Conservation (phyloP, 1,140 invertebrate species). For the Solen grandis region DNA sequence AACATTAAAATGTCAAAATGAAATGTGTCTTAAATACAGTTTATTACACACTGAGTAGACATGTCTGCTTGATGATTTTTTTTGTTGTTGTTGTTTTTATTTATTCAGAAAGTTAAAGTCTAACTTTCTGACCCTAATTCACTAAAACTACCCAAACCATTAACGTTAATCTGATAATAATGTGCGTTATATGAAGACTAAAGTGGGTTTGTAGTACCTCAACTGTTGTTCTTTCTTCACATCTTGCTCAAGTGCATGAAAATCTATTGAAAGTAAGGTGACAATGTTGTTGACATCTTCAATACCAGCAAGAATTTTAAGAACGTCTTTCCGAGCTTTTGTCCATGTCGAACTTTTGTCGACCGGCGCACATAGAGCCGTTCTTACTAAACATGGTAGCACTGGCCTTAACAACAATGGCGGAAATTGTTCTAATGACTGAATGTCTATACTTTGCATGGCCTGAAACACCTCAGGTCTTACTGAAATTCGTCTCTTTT, state of each 20-base stretch:
- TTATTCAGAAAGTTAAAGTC: too few species aligned
- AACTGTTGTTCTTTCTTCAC: conserved; percentile 96
- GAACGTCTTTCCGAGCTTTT: conserved; percentile 91
- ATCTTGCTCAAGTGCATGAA: conserved; percentile 94
- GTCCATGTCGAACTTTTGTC: conserved; percentile 92
- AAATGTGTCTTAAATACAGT: too few species aligned
- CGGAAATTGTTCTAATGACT: conserved; percentile 86
- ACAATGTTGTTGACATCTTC: conserved; percentile 97
- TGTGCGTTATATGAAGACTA: too few species aligned
- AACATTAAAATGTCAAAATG: too few species aligned
- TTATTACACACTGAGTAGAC: too few species aligned
- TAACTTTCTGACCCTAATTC: too few species aligned
- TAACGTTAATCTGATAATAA: too few species aligned
- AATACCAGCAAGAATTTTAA: conserved; percentile 93
- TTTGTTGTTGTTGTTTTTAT: too few species aligned
- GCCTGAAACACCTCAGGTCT: conserved; percentile 84
- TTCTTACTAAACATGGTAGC: conserved; percentile 93
- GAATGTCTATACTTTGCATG: conserved; percentile 90
- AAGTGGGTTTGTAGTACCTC: conserved; percentile 83
- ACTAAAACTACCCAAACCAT: too few species aligned
- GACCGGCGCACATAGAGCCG: conserved; percentile 93
- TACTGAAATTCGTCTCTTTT: conserved; percentile 62
- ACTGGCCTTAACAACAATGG: conserved; percentile 91
- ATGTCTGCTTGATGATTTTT: too few species aligned
- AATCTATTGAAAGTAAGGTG: conserved; percentile 95